Evolutionary conservation across 2,113 vertebrate genomes (phyloP).

Genomic region (Carettochelys insculpta): DNA sequence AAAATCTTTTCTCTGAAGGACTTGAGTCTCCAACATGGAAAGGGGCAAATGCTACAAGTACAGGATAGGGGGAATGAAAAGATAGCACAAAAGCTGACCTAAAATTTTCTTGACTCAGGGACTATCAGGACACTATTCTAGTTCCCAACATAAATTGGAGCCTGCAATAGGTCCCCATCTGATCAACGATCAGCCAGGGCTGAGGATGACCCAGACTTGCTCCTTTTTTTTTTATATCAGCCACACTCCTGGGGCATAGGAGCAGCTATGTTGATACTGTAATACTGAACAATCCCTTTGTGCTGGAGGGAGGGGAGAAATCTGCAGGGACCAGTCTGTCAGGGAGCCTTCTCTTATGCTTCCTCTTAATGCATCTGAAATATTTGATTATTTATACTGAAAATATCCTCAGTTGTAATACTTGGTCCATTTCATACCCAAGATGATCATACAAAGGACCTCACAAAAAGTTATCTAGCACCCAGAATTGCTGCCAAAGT

Average conservation of each 20-base stretch:
- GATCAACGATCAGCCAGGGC: neutral
- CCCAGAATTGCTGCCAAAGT: neutral
- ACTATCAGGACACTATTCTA: neutral
- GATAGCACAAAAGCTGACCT: too few relatives aligned
- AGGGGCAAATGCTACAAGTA: neutral
- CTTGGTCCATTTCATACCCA: neutral
- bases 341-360: neutral
- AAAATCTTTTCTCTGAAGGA: neutral
- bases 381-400: neutral
- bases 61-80: neutral
- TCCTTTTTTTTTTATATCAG: neutral
- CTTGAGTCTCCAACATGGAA: neutral
- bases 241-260: neutral
- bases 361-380: neutral
- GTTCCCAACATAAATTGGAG: neutral
- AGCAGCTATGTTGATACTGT: neutral
- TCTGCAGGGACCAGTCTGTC: neutral
- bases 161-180: neutral
- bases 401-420: neutral
- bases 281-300: neutral
- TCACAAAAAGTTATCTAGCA: too few relatives aligned
- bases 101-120: neutral
- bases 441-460: neutral
- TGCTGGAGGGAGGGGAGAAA: neutral
- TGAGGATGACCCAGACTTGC: neutral